Evolutionary conservation across 2,797 vertebrate species (phyloP).

Genomic region (Etheostoma nigrum): DNA sequence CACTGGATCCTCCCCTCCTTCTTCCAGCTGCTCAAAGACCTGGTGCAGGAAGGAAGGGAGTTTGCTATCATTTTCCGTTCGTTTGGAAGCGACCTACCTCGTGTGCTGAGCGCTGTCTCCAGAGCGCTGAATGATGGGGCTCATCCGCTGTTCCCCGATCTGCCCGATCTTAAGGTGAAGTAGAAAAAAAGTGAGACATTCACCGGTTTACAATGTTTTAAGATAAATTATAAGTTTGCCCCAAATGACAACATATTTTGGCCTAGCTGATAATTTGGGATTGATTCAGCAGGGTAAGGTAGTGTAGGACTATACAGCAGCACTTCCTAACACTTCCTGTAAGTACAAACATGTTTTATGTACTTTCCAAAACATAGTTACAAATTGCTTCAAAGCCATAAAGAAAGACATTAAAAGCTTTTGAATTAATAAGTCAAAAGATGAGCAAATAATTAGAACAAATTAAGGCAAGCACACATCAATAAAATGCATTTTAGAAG

Average conservation of each 20-base stretch:
- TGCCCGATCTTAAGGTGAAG: conserved; percentile 84
- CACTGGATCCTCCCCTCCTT: conserved; percentile 93
- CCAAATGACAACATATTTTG: not conserved
- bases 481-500: no score
- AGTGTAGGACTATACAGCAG: no score
- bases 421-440: no score
- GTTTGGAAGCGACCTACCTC: conserved; percentile 89
- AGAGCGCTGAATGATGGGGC: conserved; percentile 81
- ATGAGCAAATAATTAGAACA: no score
- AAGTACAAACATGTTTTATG: no score
- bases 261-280: no score
- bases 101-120: conserved; percentile 78
- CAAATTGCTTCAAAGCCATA: no score
- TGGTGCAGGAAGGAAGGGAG: conserved; percentile 78
- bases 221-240: not conserved
- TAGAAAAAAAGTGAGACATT: not conserved
- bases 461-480: no score
- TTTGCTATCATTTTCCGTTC: conserved; percentile 90
- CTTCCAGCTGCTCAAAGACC: conserved; percentile 87
- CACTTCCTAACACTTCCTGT: no score
- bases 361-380: no score
- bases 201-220: not conserved
- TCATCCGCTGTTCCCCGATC: conserved; percentile 89
- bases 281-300: no score
- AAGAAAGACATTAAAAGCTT: no score